Percentiles rank a stretch among this genome's conserved stretches.
Evolutionary conservation across 2,888 invertebrate genomes (phyloP).

Genomic region (Drosophila mimetica): DNA sequence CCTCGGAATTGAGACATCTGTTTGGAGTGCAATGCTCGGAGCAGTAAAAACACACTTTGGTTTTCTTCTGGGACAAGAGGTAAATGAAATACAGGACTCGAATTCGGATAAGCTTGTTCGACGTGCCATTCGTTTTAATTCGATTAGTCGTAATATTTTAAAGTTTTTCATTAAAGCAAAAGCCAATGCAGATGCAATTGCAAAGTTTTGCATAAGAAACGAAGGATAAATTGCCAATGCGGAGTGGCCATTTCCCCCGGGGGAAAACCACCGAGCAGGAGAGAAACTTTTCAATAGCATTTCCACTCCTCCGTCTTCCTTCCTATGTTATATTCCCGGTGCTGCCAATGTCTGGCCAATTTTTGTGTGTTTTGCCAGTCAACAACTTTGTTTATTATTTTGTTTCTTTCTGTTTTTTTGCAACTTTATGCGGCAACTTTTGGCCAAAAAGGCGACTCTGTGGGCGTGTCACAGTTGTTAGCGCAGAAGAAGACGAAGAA

Average conservation of each 20-base stretch:
- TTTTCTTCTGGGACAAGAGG: not conserved
- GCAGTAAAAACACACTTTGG: not conserved
- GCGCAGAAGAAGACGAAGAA: conserved; percentile 31
- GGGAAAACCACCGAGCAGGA: conserved; percentile 44
- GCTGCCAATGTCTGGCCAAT: conserved; percentile 52
- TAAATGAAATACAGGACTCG: not conserved
- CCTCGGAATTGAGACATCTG: conserved; percentile 47
- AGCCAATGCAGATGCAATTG: conserved; percentile 53
- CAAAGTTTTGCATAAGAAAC: conserved; percentile 47
- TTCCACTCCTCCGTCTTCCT: conserved; percentile 8
- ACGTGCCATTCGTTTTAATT: conserved; percentile 35
- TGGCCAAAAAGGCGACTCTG: conserved; percentile 31
- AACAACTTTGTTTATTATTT: conserved; percentile 60
- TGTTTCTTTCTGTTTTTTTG: conserved; percentile 47
- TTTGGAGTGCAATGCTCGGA: conserved; percentile 1
- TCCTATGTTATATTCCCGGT: conserved; percentile 15
- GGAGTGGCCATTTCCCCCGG: conserved; percentile 32
- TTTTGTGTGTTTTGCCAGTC: conserved; percentile 62
- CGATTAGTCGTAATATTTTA: conserved; percentile 37
- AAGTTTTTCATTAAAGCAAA: conserved; percentile 43
- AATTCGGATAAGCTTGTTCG: not conserved
- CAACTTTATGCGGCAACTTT: conserved; percentile 70
- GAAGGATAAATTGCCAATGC: conserved; percentile 54
- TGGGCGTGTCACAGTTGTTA: conserved; percentile 60
- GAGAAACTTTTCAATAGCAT: conserved; percentile 67